Conservation (phyloP, 2,113 vertebrate species). For the Oreochromis spilurus region DNA sequence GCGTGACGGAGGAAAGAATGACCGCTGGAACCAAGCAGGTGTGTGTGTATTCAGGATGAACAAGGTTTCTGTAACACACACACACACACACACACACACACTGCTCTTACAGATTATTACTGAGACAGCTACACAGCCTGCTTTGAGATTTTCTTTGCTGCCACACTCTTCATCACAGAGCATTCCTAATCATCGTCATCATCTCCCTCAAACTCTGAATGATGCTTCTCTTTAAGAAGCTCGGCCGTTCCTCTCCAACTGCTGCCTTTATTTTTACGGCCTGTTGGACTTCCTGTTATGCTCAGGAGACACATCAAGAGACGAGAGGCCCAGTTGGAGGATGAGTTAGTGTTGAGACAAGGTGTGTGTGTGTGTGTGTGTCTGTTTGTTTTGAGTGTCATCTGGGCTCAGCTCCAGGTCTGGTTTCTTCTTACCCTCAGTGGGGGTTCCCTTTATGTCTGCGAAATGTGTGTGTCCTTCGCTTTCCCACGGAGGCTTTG, state of each 20-base stretch:
- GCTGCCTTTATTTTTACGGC: neutral
- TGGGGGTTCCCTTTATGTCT: constrained; percentile 63
- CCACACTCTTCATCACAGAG: neutral
- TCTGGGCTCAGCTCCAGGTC: constrained; percentile 74
- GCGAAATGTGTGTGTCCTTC: constrained; percentile 27
- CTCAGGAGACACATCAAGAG: constrained; percentile 12
- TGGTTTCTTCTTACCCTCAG: constrained; percentile 66
- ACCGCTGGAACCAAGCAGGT: neutral
- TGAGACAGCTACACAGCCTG: neutral
- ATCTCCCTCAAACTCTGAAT: neutral
- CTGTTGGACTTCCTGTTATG: constrained; percentile 24
- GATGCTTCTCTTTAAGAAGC: neutral
- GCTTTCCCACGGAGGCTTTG: constrained; percentile 64
- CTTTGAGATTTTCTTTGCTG: neutral
- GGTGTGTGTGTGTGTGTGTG: constrained; percentile 54
- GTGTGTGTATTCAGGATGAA: neutral
- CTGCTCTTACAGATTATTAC: neutral
- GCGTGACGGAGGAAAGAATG: neutral
- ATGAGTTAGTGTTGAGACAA: constrained; percentile 39
- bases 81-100: neutral
- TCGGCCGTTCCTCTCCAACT: neutral
- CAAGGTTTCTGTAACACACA: no score
- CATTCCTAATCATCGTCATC: neutral
- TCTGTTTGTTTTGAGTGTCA: constrained; percentile 70
- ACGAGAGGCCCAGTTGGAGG: neutral